Evolutionary conservation across 1,140 invertebrate species (phyloP).

Genomic region (Eulimnadia texana): DNA sequence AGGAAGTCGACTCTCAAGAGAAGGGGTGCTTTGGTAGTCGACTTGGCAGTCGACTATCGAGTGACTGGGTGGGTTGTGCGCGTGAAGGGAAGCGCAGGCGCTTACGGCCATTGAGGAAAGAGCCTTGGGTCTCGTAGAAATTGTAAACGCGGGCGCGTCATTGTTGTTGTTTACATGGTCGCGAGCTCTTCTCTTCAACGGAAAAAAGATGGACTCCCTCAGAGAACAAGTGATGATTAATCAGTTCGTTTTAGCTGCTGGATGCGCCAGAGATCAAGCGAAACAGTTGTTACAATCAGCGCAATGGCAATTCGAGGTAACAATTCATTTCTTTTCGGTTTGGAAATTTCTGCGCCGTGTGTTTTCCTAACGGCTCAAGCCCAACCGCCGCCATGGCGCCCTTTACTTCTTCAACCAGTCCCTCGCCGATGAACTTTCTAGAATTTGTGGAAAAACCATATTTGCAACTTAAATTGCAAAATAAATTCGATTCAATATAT

Average conservation of each 20-base stretch:
- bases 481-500: too few species aligned
- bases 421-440: too few species aligned
- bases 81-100: not conserved
- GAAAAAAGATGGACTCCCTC: constrained; percentile 62
- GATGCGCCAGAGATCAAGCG: constrained; percentile 81
- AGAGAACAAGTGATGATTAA: constrained; percentile 94
- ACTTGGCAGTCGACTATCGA: not conserved
- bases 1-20: not conserved
- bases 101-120: not conserved
- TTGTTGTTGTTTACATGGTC: not conserved
- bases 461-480: too few species aligned
- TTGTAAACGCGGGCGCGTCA: not conserved
- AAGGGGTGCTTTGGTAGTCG: not conserved
- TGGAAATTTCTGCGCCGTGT: too few species aligned
- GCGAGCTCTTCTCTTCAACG: too few species aligned
- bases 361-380: too few species aligned
- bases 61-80: not conserved
- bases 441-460: too few species aligned
- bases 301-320: constrained; percentile 92
- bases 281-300: constrained; percentile 80
- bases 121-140: not conserved
- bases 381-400: not conserved
- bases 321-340: constrained; percentile 7
- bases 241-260: constrained; percentile 83
- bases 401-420: not conserved